phyloP scores from a whole-genome alignment of 2,888 invertebrate genomes.

The Tyria jacobaeae region DNA sequence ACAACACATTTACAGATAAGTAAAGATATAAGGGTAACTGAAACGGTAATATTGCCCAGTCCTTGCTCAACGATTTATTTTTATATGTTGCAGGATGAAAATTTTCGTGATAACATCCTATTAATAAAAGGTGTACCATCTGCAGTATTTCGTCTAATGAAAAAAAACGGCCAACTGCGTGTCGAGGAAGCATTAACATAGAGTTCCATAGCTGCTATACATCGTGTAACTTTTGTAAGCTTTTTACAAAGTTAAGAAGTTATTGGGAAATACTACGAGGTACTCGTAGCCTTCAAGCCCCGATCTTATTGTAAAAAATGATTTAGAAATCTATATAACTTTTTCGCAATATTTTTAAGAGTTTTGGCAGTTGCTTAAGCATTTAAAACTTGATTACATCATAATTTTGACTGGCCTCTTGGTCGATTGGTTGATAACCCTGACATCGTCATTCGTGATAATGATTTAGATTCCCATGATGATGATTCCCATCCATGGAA shows the following conservation, averaged over 20 bases:
- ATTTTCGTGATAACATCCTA: slow-evolving; percentile 14
- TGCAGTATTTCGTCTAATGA: slow-evolving; percentile 11
- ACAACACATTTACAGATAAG: not conserved
- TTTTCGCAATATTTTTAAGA: not conserved
- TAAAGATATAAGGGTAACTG: not conserved
- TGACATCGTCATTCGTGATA: too few species aligned
- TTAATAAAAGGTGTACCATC: slow-evolving; percentile 11
- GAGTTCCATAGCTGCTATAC: slow-evolving; percentile 17
- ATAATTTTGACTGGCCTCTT: too few species aligned
- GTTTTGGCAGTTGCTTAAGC: not conserved
- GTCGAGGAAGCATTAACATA: slow-evolving; percentile 17
- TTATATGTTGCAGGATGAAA: not conserved
- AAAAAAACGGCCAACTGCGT: slow-evolving; percentile 20
- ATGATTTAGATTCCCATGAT: too few species aligned
- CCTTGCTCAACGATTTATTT: not conserved
- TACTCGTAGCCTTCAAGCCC: not conserved
- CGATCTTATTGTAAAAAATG: slow-evolving; percentile 4
- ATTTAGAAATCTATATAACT: not conserved
- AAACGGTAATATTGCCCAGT: not conserved
- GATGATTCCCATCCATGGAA: too few species aligned
- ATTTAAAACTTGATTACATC: not conserved
- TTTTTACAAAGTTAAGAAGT: slow-evolving; percentile 11
- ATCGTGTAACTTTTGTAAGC: slow-evolving; percentile 6
- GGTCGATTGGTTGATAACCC: too few species aligned
- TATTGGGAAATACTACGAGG: slow-evolving; percentile 5